These are phyloP conservation scores for Rhamnusium bicolor DNA, from an alignment of 2,888 invertebrate genomes.

Conservation along the genomic window DNA sequence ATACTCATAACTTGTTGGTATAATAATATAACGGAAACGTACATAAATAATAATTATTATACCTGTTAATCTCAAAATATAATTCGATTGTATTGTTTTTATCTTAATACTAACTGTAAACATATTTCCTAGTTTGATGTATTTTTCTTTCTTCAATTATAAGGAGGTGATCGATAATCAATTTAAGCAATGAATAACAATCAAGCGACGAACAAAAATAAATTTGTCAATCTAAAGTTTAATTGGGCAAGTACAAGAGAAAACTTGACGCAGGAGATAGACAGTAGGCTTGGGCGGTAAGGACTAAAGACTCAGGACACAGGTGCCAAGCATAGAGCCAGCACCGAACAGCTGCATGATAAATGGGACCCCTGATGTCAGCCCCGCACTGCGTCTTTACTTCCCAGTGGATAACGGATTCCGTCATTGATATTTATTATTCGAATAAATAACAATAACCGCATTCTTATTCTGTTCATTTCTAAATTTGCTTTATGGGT, in stretches of 20 bases:
- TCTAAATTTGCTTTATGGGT: conserved; percentile 59
- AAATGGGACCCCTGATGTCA: conserved; percentile 61
- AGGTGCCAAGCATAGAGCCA: conserved; percentile 57
- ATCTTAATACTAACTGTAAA: too few relatives aligned
- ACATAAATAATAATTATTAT: too few relatives aligned
- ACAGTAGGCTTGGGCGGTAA: conserved; percentile 39
- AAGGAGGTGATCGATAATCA: conserved; percentile 52
- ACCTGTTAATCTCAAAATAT: too few relatives aligned
- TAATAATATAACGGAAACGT: too few relatives aligned
- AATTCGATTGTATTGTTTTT: too few relatives aligned
- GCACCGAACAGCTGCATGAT: conserved; percentile 57
- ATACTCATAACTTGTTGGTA: too few relatives aligned
- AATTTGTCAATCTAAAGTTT: conserved; percentile 68
- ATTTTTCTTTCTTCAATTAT: neutral
- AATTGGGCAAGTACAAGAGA: conserved; percentile 62
- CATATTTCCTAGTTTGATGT: neutral
- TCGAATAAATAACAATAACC: conserved; percentile 69
- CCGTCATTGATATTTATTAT: conserved; percentile 69
- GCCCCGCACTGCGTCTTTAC: conserved; percentile 56
- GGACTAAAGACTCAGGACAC: conserved; percentile 47
- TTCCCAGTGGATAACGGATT: conserved; percentile 56
- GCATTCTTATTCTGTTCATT: conserved; percentile 67
- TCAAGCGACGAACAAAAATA: conserved; percentile 61
- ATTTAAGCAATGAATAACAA: conserved; percentile 59
- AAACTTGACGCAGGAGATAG: conserved; percentile 43